phyloP scores from a whole-genome alignment of 2,113 vertebrate genomes.

The Gallinago media region DNA sequence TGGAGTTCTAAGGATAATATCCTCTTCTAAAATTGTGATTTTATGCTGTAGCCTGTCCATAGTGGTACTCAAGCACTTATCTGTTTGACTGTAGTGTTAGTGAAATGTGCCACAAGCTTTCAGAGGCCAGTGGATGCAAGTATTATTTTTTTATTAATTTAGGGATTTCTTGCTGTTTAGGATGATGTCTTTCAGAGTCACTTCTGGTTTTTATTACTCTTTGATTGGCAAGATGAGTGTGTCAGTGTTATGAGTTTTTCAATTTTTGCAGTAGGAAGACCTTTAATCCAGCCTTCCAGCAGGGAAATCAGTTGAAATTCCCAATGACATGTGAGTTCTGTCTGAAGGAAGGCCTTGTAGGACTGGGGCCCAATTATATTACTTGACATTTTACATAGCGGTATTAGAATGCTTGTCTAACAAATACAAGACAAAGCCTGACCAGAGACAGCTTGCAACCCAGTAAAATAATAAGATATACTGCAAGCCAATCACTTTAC shows the following conservation, averaged over 20 bases:
- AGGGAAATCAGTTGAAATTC: slow-evolving; percentile 61
- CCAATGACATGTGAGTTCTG: slow-evolving; percentile 33
- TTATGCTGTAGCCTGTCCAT: background rate
- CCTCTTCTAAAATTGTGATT: background rate
- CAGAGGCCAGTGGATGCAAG: background rate
- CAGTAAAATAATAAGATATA: slow-evolving; percentile 27
- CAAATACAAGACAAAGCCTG: slow-evolving; percentile 47
- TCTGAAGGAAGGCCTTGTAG: slow-evolving; percentile 42
- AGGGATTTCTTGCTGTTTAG: slow-evolving; percentile 12
- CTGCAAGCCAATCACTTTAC: background rate
- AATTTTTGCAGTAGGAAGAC: slow-evolving; percentile 50
- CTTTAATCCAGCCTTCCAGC: slow-evolving; percentile 57
- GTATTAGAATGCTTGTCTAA: slow-evolving; percentile 57
- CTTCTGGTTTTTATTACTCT: slow-evolving; percentile 23
- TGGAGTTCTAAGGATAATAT: background rate
- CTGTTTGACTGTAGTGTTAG: background rate
- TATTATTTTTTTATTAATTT: background rate
- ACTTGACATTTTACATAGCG: slow-evolving; percentile 62
- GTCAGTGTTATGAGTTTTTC: slow-evolving; percentile 56
- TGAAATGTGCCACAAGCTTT: background rate
- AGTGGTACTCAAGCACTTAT: background rate
- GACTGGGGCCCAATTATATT: slow-evolving; percentile 52
- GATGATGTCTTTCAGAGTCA: background rate
- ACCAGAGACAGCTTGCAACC: slow-evolving; percentile 29
- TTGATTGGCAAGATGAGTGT: slow-evolving; percentile 41